A percentile compares a stretch with the other conserved stretches of the same genome.
phyloP scores from a whole-genome alignment of 2,797 vertebrate genomes.

The Sebastes elongatus region DNA sequence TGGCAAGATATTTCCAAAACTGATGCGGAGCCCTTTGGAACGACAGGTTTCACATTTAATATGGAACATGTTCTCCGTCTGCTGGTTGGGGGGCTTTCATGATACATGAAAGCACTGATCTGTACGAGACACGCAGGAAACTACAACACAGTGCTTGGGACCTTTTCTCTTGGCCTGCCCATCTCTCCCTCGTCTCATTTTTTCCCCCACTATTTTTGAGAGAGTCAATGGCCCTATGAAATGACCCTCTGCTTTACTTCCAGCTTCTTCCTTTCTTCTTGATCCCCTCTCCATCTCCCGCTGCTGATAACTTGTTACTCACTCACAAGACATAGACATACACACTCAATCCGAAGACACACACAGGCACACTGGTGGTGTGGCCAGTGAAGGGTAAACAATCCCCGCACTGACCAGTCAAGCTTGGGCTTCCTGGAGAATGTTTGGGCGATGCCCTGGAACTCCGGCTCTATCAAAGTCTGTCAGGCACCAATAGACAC shows the following conservation, averaged over 20 bases:
- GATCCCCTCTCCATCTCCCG: slow-evolving; percentile 22
- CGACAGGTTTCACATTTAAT: neutral
- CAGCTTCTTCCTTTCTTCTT: slow-evolving; percentile 22
- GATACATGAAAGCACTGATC: slow-evolving; percentile 32
- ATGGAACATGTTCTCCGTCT: neutral
- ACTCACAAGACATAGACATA: neutral
- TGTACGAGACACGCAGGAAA: slow-evolving; percentile 15
- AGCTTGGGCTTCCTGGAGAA: slow-evolving; percentile 60
- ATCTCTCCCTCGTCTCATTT: neutral
- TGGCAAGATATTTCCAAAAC: neutral
- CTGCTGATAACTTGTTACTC: slow-evolving; percentile 36
- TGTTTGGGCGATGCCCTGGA: slow-evolving; percentile 57
- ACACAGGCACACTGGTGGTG: neutral
- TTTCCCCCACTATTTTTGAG: slow-evolving; percentile 2
- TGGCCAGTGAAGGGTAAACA: slow-evolving; percentile 59
- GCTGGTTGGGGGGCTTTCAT: neutral
- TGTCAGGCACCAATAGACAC: slow-evolving; percentile 41
- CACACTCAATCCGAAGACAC: neutral
- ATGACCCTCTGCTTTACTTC: slow-evolving; percentile 46
- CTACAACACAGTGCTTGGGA: neutral
- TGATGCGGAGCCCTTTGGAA: neutral
- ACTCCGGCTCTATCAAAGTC: slow-evolving; percentile 56
- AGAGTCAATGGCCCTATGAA: slow-evolving; percentile 41
- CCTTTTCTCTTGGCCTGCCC: slow-evolving; percentile 18
- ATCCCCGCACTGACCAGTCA: slow-evolving; percentile 54